Evolutionary conservation across 2,888 invertebrate species (phyloP).

Genomic region (Mythimna ferrago): DNA sequence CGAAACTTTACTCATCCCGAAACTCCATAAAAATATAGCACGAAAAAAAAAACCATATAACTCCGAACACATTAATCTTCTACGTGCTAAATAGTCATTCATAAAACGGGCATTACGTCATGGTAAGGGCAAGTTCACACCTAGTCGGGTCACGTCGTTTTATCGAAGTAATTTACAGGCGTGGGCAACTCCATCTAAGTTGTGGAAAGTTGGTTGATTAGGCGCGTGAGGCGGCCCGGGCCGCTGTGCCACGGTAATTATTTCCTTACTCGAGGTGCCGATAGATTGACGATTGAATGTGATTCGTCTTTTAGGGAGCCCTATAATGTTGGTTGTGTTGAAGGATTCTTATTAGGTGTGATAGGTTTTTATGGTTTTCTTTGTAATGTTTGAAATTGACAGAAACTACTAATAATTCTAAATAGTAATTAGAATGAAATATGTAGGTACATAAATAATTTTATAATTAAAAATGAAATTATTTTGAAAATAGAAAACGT

Average conservation of each 20-base stretch:
- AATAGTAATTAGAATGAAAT: too few species aligned
- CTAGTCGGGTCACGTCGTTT: constrained; percentile 81
- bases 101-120: constrained; percentile 60
- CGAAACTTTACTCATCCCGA: constrained; percentile 21
- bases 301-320: constrained; percentile 32
- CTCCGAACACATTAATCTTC: constrained; percentile 44
- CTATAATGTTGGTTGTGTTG: too few species aligned
- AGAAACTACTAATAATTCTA: too few species aligned
- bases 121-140: constrained; percentile 71
- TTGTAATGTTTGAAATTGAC: neutral
- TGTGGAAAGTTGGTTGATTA: constrained; percentile 84
- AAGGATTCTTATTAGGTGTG: neutral
- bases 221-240: constrained; percentile 79
- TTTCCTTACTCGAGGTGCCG: constrained; percentile 62
- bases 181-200: constrained; percentile 84
- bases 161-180: constrained; percentile 84
- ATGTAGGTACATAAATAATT: too few species aligned
- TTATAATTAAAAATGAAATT: too few species aligned
- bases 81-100: constrained; percentile 59
- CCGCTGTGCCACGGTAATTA: constrained; percentile 71
- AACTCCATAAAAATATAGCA: constrained; percentile 30
- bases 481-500: too few species aligned
- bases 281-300: constrained; percentile 40
- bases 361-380: neutral
- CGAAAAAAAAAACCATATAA: constrained; percentile 19